Evolutionary conservation across 2,797 vertebrate genomes (phyloP).

Genomic region (Halcyon chelicuti): DNA sequence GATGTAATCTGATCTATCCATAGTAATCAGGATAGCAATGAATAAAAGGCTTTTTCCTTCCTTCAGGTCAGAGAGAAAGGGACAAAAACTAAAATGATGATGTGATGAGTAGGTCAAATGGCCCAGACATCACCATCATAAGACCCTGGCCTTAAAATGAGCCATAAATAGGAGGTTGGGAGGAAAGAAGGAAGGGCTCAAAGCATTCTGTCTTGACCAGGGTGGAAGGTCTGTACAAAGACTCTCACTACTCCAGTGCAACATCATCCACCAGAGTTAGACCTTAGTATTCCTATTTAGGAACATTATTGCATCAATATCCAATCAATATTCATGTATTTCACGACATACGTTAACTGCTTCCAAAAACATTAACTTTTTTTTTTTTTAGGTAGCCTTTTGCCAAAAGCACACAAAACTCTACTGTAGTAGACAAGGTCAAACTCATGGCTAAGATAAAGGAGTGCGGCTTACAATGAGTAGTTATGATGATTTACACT

Average conservation of each 20-base stretch:
- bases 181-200: background rate
- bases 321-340: background rate
- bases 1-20: background rate
- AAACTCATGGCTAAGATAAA: background rate
- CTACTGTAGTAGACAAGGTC: background rate
- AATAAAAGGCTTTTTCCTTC: background rate
- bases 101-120: background rate
- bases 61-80: background rate
- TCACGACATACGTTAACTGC: background rate
- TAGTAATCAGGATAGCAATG: background rate
- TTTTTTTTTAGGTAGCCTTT: background rate
- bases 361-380: background rate
- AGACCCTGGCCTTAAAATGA: background rate
- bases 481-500: background rate
- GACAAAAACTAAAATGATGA: background rate
- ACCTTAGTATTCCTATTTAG: background rate
- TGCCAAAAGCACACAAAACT: background rate
- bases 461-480: background rate
- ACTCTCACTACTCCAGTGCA: background rate
- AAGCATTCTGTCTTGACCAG: background rate
- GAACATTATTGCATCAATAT: background rate
- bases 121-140: background rate
- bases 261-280: background rate
- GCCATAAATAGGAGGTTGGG: background rate
- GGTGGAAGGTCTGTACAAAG: background rate